Percentiles rank a stretch among this genome's conserved stretches.
Conservation (phyloP, 2,888 invertebrate genomes). For the Falcaria lacertinaria region DNA sequence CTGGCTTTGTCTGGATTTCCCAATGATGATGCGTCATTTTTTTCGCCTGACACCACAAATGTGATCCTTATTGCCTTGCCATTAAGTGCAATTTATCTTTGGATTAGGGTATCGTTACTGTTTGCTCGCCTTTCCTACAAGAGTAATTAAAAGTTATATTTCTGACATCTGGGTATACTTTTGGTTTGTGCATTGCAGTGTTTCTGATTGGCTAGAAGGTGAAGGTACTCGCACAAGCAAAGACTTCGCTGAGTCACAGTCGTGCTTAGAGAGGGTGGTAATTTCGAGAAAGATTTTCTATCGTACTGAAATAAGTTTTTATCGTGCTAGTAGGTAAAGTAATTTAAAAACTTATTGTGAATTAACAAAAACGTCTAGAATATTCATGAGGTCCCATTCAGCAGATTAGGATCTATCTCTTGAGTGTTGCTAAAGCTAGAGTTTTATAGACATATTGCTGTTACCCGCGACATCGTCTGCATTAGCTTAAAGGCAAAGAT, state of each 20-base stretch:
- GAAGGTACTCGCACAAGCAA: no score
- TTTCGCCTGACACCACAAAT: conserved; percentile 17
- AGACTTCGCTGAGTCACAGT: background rate
- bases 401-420: no score
- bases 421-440: no score
- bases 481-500: no score
- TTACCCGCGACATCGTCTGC: no score
- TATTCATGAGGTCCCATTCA: no score
- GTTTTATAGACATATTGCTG: no score
- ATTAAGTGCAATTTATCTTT: conserved; percentile 18
- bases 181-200: background rate
- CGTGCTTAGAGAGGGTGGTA: background rate
- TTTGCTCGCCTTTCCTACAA: background rate
- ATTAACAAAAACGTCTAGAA: no score
- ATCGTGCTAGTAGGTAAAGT: no score
- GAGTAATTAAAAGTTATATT: background rate
- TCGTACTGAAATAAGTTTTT: no score
- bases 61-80: conserved; percentile 20
- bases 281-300: background rate
- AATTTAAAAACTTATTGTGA: no score
- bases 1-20: conserved; percentile 73
- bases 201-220: background rate
- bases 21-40: conserved; percentile 72
- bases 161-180: background rate
- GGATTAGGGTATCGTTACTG: background rate